Conservation (phyloP, 2,888 invertebrate genomes). For the Tetramorium bicarinatum region DNA sequence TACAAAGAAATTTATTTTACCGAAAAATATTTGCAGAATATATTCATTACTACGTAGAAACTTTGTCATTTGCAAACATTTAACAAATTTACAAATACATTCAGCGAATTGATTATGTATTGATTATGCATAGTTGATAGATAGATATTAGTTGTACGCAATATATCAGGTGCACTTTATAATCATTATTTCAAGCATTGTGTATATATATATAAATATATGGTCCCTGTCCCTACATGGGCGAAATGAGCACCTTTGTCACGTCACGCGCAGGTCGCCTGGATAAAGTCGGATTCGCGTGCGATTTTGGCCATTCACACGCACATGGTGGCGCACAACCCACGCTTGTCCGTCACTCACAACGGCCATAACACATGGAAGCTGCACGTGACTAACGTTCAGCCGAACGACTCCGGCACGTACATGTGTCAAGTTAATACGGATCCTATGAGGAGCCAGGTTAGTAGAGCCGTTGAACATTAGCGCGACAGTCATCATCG, state of each 20-base stretch:
- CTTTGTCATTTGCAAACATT: not conserved
- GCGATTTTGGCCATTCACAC: slow-evolving; percentile 96
- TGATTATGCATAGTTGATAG: not conserved
- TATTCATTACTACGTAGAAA: not conserved
- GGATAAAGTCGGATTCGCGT: slow-evolving; percentile 97
- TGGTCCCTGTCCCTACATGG: not conserved
- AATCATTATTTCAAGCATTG: not conserved
- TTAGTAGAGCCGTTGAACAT: slow-evolving; percentile 85
- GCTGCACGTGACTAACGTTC: slow-evolving; percentile 95
- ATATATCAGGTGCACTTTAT: not conserved
- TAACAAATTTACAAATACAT: not conserved
- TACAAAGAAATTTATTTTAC: not conserved
- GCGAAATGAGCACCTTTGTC: slow-evolving; percentile 57
- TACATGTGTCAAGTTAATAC: slow-evolving; percentile 98
- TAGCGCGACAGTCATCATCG: slow-evolving; percentile 31
- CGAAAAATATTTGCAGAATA: not conserved
- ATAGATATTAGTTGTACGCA: not conserved
- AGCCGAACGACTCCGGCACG: slow-evolving; percentile 96
- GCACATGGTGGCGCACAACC: slow-evolving; percentile 95
- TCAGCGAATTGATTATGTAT: not conserved
- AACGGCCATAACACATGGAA: slow-evolving; percentile 98
- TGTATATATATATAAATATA: not conserved
- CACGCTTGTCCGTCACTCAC: slow-evolving; percentile 94
- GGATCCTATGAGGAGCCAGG: slow-evolving; percentile 96
- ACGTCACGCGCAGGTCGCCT: slow-evolving; percentile 91